A percentile compares a stretch with the other conserved stretches of the same genome.
Evolutionary conservation across 2,888 invertebrate genomes (phyloP).

Genomic region (Dysmachus trigonus): DNA sequence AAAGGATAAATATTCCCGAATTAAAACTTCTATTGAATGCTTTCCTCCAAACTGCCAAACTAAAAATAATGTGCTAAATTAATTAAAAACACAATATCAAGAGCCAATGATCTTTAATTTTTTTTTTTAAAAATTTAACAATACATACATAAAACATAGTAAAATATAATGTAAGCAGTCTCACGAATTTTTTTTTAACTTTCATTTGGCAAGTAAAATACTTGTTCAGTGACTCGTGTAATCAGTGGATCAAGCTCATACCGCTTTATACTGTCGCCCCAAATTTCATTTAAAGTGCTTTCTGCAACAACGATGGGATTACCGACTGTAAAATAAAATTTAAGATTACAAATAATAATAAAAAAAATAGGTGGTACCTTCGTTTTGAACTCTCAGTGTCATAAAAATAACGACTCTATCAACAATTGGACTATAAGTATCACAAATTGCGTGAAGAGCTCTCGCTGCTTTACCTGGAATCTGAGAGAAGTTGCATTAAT

Average conservation of each 20-base stretch:
- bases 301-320: slow-evolving; percentile 53
- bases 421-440: slow-evolving; percentile 66
- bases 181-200: background rate
- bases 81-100: background rate
- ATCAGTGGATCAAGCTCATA: slow-evolving; percentile 58
- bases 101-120: background rate
- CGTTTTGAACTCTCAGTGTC: slow-evolving; percentile 54
- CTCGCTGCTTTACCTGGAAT: slow-evolving; percentile 59
- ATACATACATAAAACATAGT: background rate
- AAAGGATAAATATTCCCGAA: too few species aligned
- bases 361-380: slow-evolving; percentile 44
- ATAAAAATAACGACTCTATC: slow-evolving; percentile 64
- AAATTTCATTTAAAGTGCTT: slow-evolving; percentile 54
- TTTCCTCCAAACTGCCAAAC: too few species aligned
- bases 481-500: slow-evolving; percentile 51
- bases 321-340: slow-evolving; percentile 41
- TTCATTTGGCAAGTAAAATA: slow-evolving; percentile 52
- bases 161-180: background rate
- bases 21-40: too few species aligned
- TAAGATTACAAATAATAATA: background rate
- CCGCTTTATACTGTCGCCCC: slow-evolving; percentile 54
- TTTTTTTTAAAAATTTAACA: background rate
- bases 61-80: background rate
- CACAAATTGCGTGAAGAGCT: slow-evolving; percentile 70
- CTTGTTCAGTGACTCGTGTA: slow-evolving; percentile 60